A percentile compares a stretch with the other conserved stretches of the same genome.
Evolutionary conservation across 1,140 invertebrate species (phyloP).

Genomic region (Hyles vespertilio): DNA sequence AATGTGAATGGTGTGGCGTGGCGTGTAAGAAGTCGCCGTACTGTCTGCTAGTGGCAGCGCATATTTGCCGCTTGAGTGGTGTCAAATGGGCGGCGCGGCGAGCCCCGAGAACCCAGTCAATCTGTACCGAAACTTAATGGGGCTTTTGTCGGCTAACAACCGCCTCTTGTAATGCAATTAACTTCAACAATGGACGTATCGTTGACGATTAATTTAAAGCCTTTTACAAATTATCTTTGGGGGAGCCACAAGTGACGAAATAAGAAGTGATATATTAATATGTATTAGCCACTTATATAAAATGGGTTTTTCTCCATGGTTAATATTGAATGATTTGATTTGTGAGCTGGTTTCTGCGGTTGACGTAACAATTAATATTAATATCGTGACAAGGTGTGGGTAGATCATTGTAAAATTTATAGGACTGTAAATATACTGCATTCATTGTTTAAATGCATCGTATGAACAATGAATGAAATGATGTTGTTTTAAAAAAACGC

Average conservation of each 20-base stretch:
- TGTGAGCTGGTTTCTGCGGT: too few species aligned
- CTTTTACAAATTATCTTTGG: slow-evolving; percentile 26
- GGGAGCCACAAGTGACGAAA: slow-evolving; percentile 7
- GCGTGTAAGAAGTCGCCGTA: slow-evolving; percentile 40
- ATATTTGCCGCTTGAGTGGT: slow-evolving; percentile 64
- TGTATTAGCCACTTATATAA: too few species aligned
- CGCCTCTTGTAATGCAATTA: slow-evolving; percentile 73
- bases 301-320: too few species aligned
- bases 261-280: too few species aligned
- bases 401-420: too few species aligned
- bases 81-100: slow-evolving; percentile 39
- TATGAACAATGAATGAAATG: too few species aligned
- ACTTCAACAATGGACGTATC: slow-evolving; percentile 62
- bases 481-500: too few species aligned
- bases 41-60: slow-evolving; percentile 58
- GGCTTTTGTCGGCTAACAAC: slow-evolving; percentile 60
- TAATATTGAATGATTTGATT: too few species aligned
- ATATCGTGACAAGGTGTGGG: too few species aligned
- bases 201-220: slow-evolving; percentile 65
- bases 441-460: too few species aligned
- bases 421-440: too few species aligned
- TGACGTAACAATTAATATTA: too few species aligned
- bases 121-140: slow-evolving; percentile 69
- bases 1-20: slow-evolving; percentile 9
- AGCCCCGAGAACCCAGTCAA: slow-evolving; percentile 44